Base-by-base conservation (phyloP, 2,797 vertebrate genomes). In the Cuniculus paca region DNA sequence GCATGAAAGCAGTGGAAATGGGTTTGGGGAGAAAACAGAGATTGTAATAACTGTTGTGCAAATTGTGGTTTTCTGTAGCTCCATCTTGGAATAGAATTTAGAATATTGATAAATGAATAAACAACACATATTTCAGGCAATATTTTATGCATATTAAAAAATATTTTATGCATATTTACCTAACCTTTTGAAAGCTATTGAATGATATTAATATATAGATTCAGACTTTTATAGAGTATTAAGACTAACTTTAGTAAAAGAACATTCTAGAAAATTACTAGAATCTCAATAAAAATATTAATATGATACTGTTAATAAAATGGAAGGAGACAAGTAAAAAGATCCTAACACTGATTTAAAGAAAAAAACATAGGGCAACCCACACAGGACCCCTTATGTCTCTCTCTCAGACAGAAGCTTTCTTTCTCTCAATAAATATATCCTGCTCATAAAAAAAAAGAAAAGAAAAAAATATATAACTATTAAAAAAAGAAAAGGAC, bases 191-290 rank as follows among this genome's bases (percentile, higher is more conserved):
- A 81, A 87, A 78, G 12, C 14, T 45, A 65, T 63, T 58, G 34
- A 60, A 45, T 82, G n/a, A 58, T 26, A 50, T 88, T 88, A 88
- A 78, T 22, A 68, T 22, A 60, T 14, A 52, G 19, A 85, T 48
- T 77, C 82, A 89, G 96, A 94, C 92, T 92, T 28, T 26, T 82
- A 1, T 52, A 58, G 77, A 74, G 60, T 42, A 60, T 42, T 60
- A 77, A 60, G n/a, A 96, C 9, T 63, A 70, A 91, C 42, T 82
- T 78, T 58, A 80, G 60, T 60, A 82, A 93, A 93, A 88, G 39
- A 45, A 60, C 60, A 19, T 75, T 92, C 77, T 74, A 94, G 34
- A 81, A 24, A 31, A 54, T 92, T 74, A 34, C 5, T 77, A 81
- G 39, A 50, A 26, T 74, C 2, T 82, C 54, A 94, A 42, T 77